Conservation (phyloP, 2,888 invertebrate species). For the Dynastes grantii region DNA sequence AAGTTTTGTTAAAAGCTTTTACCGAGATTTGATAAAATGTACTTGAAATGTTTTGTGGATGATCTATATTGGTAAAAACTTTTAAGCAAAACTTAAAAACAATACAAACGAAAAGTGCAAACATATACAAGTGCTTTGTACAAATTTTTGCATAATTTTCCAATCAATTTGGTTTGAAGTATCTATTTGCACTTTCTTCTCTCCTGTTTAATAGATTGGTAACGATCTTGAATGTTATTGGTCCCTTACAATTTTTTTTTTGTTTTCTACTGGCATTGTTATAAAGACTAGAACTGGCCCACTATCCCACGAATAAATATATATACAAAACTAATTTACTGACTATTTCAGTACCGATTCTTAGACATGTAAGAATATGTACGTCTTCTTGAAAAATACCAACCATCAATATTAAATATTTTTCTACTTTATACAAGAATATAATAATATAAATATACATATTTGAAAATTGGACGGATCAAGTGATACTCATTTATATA, state of each 20-base stretch:
- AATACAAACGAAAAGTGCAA: constrained; percentile 64
- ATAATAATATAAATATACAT: constrained; percentile 20
- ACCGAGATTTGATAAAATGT: constrained; percentile 18
- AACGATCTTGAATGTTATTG: constrained; percentile 44
- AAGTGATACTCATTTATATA: constrained; percentile 34
- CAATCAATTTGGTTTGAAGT: constrained; percentile 51
- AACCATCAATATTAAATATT: constrained; percentile 17
- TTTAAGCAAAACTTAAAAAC: constrained; percentile 64
- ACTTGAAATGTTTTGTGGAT: not conserved
- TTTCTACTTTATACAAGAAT: constrained; percentile 17
- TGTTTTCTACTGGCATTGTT: constrained; percentile 48
- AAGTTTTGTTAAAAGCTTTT: constrained; percentile 67
- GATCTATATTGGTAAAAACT: constrained; percentile 56
- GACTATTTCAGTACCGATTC: constrained; percentile 21
- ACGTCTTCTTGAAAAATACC: constrained; percentile 19
- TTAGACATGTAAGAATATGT: constrained; percentile 2
- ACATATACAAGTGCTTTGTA: constrained; percentile 62
- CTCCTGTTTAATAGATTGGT: constrained; percentile 35
- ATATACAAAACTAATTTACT: constrained; percentile 37
- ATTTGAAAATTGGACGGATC: constrained; percentile 45
- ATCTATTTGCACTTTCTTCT: constrained; percentile 56
- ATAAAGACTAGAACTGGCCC: constrained; percentile 52
- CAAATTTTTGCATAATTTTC: constrained; percentile 57
- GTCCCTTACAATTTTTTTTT: constrained; percentile 1
- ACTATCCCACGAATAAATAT: constrained; percentile 46